Evolutionary conservation across 2,797 vertebrate genomes (phyloP).

Genomic region (Apogon hyalosoma): DNA sequence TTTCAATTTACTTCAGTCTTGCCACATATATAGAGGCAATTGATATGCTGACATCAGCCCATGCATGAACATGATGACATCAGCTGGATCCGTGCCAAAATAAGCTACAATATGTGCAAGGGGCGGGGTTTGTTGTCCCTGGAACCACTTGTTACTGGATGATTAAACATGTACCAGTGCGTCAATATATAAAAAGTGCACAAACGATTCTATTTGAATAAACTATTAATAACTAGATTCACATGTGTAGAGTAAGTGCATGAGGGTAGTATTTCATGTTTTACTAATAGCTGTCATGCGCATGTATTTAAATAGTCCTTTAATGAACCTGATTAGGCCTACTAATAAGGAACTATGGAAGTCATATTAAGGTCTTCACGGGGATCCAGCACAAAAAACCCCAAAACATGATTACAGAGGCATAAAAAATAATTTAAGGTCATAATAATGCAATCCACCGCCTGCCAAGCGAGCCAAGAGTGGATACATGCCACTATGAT

Average conservation of each 20-base stretch:
- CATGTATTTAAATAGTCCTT: slow-evolving; percentile 32
- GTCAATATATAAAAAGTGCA: no score
- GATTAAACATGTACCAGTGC: no score
- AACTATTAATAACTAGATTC: background rate
- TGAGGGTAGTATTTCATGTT: slow-evolving; percentile 12
- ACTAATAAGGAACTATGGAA: slow-evolving; percentile 38
- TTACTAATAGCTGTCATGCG: slow-evolving; percentile 45
- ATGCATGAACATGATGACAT: no score
- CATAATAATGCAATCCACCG: slow-evolving; percentile 43
- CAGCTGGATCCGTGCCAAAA: no score
- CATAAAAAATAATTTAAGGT: slow-evolving; percentile 51
- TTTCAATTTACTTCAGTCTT: no score
- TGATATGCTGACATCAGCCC: no score
- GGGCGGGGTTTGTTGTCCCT: no score
- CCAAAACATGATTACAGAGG: slow-evolving; percentile 45
- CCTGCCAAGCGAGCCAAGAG: slow-evolving; percentile 8
- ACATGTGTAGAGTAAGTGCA: background rate
- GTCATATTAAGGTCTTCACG: slow-evolving; percentile 36
- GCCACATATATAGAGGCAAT: no score
- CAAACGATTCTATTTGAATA: background rate
- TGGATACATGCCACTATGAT: slow-evolving; percentile 5
- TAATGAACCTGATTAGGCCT: slow-evolving; percentile 38
- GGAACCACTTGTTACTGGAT: no score
- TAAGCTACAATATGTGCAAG: no score
- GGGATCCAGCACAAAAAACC: slow-evolving; percentile 40